These are phyloP conservation scores for Dynastes grantii DNA, from an alignment of 2,888 invertebrate genomes.

Conservation along the genomic window DNA sequence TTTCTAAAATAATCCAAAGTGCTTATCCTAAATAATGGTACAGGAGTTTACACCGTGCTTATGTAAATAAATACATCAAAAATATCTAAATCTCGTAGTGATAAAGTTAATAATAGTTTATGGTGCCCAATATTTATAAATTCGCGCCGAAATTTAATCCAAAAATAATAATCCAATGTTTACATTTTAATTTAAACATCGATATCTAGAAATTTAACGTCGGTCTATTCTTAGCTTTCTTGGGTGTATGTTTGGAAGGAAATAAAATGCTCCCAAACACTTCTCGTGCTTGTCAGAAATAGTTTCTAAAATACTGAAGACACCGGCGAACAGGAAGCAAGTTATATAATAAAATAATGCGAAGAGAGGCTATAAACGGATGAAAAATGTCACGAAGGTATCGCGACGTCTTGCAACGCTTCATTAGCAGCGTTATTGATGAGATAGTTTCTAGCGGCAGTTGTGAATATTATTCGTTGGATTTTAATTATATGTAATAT, in stretches of 20 bases:
- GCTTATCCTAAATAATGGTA: too few species aligned
- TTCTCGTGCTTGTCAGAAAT: neutral
- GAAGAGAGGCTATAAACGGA: neutral
- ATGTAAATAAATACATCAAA: neutral
- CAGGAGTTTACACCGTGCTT: too few species aligned
- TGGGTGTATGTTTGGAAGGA: neutral
- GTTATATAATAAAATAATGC: neutral
- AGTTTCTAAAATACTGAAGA: neutral
- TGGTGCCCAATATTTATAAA: slow-evolving; percentile 14
- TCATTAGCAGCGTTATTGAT: neutral
- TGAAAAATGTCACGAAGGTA: neutral
- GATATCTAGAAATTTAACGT: slow-evolving; percentile 21
- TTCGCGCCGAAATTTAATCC: slow-evolving; percentile 11
- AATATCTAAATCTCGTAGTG: neutral
- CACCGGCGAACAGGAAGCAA: neutral
- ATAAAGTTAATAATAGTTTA: slow-evolving; percentile 35
- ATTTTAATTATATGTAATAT: neutral
- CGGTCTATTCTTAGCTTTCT: slow-evolving; percentile 1
- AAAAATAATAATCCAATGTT: slow-evolving; percentile 22
- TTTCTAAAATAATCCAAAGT: too few species aligned
- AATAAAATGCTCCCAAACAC: neutral
- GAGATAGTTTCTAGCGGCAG: neutral
- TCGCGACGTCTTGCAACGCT: neutral
- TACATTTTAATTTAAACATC: slow-evolving; percentile 27
- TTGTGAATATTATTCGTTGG: neutral